A percentile compares a stretch with the other conserved stretches of the same genome.
Evolutionary conservation across 2,888 invertebrate genomes (phyloP).

Genomic region (Chloromyia formosa): DNA sequence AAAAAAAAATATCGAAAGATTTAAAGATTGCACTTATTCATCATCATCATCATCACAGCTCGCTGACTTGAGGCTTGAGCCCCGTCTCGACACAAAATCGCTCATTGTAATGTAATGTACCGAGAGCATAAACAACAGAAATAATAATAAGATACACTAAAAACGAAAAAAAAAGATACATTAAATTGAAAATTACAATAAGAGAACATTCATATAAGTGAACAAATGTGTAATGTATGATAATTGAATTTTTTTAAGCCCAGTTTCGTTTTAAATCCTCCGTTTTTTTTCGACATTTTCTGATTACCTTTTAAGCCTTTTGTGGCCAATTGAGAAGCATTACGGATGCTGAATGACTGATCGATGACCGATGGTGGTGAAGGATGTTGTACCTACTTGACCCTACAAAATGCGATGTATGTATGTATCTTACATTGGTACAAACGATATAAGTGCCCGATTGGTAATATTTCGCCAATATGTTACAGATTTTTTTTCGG

Average conservation of each 20-base stretch:
- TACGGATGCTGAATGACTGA: background rate
- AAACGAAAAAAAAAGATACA: background rate
- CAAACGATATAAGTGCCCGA: background rate
- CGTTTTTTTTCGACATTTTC: too few species aligned
- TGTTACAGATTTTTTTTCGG: conserved; percentile 24
- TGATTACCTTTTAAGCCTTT: too few species aligned
- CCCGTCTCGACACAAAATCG: too few species aligned
- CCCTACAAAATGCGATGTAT: background rate
- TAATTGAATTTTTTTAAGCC: conserved; percentile 30
- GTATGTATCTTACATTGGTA: background rate
- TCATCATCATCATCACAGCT: conserved; percentile 15
- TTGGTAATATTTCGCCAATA: conserved; percentile 25
- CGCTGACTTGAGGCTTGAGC: background rate
- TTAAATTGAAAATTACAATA: conserved; percentile 12
- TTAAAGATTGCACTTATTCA: conserved; percentile 22
- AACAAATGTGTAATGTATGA: conserved; percentile 33
- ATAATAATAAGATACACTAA: conserved; percentile 6
- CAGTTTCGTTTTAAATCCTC: too few species aligned
- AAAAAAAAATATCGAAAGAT: background rate
- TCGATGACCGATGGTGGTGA: background rate
- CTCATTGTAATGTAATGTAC: too few species aligned
- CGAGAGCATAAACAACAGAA: conserved; percentile 13
- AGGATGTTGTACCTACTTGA: conserved; percentile 7
- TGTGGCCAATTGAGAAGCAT: too few species aligned
- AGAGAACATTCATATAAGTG: conserved; percentile 17